Percentiles rank a stretch among this genome's conserved stretches.
phyloP scores from a whole-genome alignment of 2,797 vertebrate genomes.

The Podarcis lilfordi region DNA sequence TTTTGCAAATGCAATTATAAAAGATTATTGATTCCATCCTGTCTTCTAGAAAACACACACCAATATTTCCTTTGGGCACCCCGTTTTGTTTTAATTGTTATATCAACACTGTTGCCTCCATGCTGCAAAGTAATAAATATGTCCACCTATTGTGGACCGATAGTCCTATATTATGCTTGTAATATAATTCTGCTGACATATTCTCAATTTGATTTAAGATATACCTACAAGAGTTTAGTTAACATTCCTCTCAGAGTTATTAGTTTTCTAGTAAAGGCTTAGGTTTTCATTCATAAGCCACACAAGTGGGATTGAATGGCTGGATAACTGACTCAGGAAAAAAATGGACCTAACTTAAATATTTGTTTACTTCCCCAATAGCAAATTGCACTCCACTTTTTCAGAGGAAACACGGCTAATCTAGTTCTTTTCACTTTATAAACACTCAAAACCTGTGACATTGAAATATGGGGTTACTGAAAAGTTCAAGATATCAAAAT shows the following conservation, averaged over 20 bases:
- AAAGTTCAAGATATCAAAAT: not conserved
- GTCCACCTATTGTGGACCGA: not conserved
- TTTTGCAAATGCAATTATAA: slow-evolving; percentile 16
- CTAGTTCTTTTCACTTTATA: too few species aligned
- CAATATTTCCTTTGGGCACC: slow-evolving; percentile 1
- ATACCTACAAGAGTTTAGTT: not conserved
- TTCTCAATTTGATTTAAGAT: not conserved
- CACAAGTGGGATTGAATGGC: too few species aligned
- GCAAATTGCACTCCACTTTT: too few species aligned
- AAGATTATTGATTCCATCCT: not conserved
- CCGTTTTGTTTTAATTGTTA: slow-evolving; percentile 21
- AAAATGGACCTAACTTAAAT: too few species aligned
- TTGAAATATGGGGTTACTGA: not conserved
- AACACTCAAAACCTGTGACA: not conserved
- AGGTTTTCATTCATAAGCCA: too few species aligned
- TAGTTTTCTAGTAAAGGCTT: not conserved
- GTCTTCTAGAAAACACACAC: slow-evolving; percentile 4
- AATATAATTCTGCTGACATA: not conserved
- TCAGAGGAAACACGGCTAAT: too few species aligned
- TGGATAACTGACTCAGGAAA: too few species aligned
- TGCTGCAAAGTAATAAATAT: slow-evolving; percentile 7
- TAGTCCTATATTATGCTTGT: not conserved
- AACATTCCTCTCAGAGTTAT: not conserved
- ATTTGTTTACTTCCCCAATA: too few species aligned
- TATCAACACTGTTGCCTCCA: not conserved